Percentiles rank a stretch among this genome's conserved stretches.
Evolutionary conservation across 2,113 vertebrate genomes (phyloP).

Genomic region (Oreochromis spilurus): DNA sequence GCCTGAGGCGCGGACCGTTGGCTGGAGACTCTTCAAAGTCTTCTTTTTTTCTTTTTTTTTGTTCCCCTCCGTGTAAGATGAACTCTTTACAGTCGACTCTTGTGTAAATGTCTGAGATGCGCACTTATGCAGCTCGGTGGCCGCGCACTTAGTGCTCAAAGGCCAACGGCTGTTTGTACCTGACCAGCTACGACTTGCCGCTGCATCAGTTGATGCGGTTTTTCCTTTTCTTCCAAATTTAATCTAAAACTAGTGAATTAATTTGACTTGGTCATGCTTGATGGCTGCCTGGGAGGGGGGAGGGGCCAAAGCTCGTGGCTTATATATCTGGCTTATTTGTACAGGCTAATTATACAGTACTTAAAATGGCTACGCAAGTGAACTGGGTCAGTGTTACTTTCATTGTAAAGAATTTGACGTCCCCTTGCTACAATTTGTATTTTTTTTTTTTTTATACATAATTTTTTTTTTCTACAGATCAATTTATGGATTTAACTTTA

Average conservation of each 20-base stretch:
- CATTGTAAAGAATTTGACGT: constrained; percentile 13
- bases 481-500: constrained; percentile 14
- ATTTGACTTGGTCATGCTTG: neutral
- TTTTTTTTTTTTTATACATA: neutral
- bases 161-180: constrained; percentile 40
- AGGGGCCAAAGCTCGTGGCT: neutral
- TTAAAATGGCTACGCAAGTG: neutral
- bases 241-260: neutral
- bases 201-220: constrained; percentile 12
- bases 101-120: constrained; percentile 9
- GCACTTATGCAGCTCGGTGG: constrained; percentile 16
- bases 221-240: constrained; percentile 8
- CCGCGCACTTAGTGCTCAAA: constrained; percentile 51
- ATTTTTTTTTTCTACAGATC: neutral
- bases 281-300: neutral
- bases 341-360: neutral
- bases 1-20: constrained; percentile 48
- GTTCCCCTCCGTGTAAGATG: neutral
- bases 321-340: constrained; percentile 3
- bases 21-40: constrained; percentile 22
- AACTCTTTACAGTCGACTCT: constrained; percentile 22
- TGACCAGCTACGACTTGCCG: neutral
- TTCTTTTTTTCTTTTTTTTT: neutral
- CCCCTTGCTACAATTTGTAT: neutral
- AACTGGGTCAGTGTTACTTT: constrained; percentile 27